Conservation (phyloP, 2,797 vertebrate genomes). For the Scolopax rusticola region DNA sequence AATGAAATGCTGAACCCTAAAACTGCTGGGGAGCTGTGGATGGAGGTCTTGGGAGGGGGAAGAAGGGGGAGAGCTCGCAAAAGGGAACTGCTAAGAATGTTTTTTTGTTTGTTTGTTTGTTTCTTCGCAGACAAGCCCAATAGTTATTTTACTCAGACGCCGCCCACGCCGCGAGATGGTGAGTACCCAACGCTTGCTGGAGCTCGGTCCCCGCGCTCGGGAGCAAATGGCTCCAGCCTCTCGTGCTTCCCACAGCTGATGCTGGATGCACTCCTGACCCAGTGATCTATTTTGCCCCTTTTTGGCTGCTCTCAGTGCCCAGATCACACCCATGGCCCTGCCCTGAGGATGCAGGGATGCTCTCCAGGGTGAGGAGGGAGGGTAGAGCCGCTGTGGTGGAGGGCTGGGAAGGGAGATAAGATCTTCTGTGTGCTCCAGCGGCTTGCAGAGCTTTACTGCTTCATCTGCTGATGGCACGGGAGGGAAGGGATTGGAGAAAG, state of each 20-base stretch:
- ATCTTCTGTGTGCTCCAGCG: neutral
- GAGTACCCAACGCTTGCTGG: constrained; percentile 35
- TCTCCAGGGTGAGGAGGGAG: too few species aligned
- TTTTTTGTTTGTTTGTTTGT: neutral
- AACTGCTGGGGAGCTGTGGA: neutral
- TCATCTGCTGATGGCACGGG: neutral
- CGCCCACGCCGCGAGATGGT: constrained; percentile 77
- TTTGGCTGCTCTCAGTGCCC: neutral
- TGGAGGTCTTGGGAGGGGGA: neutral
- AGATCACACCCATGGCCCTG: fast-evolving
- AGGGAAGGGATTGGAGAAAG: neutral
- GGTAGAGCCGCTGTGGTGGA: neutral
- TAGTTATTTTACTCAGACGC: constrained; percentile 76
- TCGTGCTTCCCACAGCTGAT: neutral
- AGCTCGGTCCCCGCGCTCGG: neutral
- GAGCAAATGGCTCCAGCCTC: neutral
- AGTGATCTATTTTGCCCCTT: neutral
- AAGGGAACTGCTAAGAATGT: neutral
- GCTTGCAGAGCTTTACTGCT: neutral
- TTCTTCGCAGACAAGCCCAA: constrained; percentile 81
- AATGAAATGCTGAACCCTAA: neutral
- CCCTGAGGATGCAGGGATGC: neutral
- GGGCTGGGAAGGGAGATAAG: neutral
- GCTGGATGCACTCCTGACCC: neutral
- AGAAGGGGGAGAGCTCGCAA: fast-evolving